Conservation (phyloP, 2,888 invertebrate genomes). For the Hyposoter dolosus region DNA sequence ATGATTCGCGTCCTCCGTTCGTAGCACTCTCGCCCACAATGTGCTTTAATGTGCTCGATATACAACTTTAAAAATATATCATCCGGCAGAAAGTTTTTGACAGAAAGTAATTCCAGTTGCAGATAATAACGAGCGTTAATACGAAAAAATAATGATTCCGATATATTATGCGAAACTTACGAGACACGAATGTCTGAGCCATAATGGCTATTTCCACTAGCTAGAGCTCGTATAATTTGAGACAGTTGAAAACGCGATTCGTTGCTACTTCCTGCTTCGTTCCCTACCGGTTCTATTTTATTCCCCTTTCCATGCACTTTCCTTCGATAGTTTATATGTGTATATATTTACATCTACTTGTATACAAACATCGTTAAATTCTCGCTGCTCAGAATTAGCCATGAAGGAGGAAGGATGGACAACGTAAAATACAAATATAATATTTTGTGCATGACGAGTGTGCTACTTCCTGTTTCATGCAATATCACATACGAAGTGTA, state of each 20-base stretch:
- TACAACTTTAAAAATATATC: not conserved
- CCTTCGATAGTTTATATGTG: not conserved
- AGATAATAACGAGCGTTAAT: not conserved
- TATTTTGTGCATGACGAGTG: slow-evolving; percentile 33
- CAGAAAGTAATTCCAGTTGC: not conserved
- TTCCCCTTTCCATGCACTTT: slow-evolving; percentile 56
- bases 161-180: slow-evolving; percentile 15
- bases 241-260: slow-evolving; percentile 42
- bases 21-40: not conserved
- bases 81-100: not conserved
- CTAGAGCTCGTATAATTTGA: slow-evolving; percentile 20
- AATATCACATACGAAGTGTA: slow-evolving; percentile 7
- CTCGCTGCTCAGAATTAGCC: slow-evolving; percentile 48
- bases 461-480: slow-evolving; percentile 12
- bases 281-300: slow-evolving; percentile 43
- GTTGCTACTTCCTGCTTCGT: not conserved
- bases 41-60: not conserved
- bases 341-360: not conserved
- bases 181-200: slow-evolving; percentile 9
- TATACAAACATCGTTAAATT: slow-evolving; percentile 5
- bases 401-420: slow-evolving; percentile 41
- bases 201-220: slow-evolving; percentile 33
- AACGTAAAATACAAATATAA: slow-evolving; percentile 9
- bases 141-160: not conserved
- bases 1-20: not conserved